Conservation (phyloP, 2,113 vertebrate species). For the Benitochromis conjunctus region DNA sequence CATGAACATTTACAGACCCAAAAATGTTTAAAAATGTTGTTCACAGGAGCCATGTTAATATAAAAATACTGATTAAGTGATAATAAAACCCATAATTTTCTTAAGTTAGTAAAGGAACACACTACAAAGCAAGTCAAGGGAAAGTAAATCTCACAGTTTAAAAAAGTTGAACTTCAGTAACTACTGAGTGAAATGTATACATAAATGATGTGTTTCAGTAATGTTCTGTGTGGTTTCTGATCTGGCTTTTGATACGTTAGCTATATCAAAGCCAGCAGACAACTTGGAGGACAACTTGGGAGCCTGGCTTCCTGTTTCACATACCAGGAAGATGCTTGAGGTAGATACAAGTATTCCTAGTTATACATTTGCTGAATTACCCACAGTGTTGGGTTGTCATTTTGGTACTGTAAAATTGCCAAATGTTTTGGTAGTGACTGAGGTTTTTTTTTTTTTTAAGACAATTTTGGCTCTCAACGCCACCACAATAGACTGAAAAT, state of each 20-base stretch:
- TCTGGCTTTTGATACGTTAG: not conserved
- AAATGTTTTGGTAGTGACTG: not conserved
- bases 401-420: not conserved
- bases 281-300: not conserved
- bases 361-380: not conserved
- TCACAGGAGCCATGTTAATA: not conserved
- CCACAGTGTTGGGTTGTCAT: not conserved
- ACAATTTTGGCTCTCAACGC: not conserved
- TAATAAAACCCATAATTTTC: not conserved
- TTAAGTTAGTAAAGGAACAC: not conserved
- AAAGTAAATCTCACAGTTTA: not conserved
- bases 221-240: not conserved
- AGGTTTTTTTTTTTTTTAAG: rapidly evolving
- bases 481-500: not conserved
- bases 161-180: not conserved
- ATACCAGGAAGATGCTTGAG: not conserved
- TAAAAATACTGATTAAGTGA: not conserved
- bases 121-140: not conserved
- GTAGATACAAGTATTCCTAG: not conserved
- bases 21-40: not conserved
- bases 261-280: not conserved
- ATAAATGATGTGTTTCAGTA: not conserved
- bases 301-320: not conserved
- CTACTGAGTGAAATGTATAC: not conserved
- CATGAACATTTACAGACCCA: not conserved